Conservation (phyloP, 2,797 vertebrate genomes). For the Microchirus variegatus region DNA sequence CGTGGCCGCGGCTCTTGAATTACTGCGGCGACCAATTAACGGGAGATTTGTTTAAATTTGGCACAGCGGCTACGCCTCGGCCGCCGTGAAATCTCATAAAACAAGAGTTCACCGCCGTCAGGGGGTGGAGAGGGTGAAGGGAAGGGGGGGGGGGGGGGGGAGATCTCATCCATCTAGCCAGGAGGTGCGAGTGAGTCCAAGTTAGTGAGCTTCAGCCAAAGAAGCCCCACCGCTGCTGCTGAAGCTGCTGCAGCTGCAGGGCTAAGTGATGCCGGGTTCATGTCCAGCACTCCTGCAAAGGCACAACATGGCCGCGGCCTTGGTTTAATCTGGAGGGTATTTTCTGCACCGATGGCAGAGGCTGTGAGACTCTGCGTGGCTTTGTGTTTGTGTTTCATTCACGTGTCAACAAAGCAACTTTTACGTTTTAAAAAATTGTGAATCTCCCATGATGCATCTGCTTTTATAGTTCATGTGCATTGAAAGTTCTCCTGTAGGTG, state of each 20-base stretch:
- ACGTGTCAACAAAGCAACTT: neutral
- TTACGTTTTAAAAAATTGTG: neutral
- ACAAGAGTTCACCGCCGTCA: slow-evolving; percentile 29
- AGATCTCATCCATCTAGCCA: slow-evolving; percentile 27
- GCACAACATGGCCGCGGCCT: neutral
- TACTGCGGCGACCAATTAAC: slow-evolving; percentile 94
- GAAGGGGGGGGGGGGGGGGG: slow-evolving; percentile 10
- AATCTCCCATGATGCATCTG: neutral
- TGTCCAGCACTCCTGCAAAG: slow-evolving; percentile 1
- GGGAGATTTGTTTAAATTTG: slow-evolving; percentile 92
- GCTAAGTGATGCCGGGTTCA: slow-evolving; percentile 18
- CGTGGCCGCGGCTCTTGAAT: slow-evolving; percentile 88
- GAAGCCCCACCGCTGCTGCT: neutral
- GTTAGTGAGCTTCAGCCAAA: slow-evolving; percentile 13
- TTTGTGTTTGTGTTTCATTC: neutral
- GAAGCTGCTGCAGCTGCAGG: neutral
- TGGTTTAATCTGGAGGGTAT: slow-evolving; percentile 2
- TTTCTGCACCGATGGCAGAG: neutral
- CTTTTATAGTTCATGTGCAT: slow-evolving; percentile 5
- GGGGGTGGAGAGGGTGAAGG: too few relatives aligned
- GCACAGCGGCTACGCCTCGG: slow-evolving; percentile 81
- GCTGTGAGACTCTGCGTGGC: neutral
- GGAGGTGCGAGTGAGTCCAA: slow-evolving; percentile 37
- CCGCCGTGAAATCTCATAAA: slow-evolving; percentile 78
- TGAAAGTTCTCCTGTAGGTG: slow-evolving; percentile 1